A percentile compares a stretch with the other conserved stretches of the same genome.
Evolutionary conservation across 35 echinoderm and acorn worm genomes (phyloP).

Genomic region (Acanthaster planci): DNA sequence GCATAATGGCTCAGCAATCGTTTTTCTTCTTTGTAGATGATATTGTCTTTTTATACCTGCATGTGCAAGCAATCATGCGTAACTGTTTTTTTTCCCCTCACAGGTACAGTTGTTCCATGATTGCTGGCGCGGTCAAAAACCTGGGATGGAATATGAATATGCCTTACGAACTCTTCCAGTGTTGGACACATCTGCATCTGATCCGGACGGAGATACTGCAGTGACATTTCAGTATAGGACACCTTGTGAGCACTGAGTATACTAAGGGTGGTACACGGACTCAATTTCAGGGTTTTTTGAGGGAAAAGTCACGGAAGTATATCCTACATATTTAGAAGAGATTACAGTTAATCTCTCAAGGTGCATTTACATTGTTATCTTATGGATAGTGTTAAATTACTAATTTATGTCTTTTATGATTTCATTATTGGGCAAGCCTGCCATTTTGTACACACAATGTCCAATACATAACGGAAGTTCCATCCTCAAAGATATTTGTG

Average conservation of each 20-base stretch:
- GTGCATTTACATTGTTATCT: too few relatives aligned
- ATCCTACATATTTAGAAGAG: too few relatives aligned
- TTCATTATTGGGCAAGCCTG: too few relatives aligned
- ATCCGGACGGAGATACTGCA: background rate
- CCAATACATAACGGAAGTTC: too few relatives aligned
- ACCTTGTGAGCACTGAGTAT: background rate
- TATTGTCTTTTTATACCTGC: background rate
- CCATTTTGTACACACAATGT: too few relatives aligned
- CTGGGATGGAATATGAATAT: slow-evolving; percentile 4
- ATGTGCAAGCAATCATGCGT: background rate
- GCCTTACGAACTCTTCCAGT: background rate
- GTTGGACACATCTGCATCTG: background rate
- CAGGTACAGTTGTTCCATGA: background rate
- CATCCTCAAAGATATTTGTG: too few relatives aligned
- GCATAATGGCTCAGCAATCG: background rate
- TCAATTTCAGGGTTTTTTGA: too few relatives aligned
- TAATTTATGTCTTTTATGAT: too few relatives aligned
- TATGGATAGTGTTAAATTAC: too few relatives aligned
- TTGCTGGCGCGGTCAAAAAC: background rate
- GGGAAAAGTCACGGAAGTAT: too few relatives aligned
- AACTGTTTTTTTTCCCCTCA: background rate
- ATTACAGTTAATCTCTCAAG: too few relatives aligned
- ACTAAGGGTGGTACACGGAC: too few relatives aligned
- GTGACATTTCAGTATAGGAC: background rate
- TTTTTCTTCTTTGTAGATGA: background rate